phyloP scores from a whole-genome alignment of 2,888 invertebrate species.

The Hemistola chrysoprasaria region DNA sequence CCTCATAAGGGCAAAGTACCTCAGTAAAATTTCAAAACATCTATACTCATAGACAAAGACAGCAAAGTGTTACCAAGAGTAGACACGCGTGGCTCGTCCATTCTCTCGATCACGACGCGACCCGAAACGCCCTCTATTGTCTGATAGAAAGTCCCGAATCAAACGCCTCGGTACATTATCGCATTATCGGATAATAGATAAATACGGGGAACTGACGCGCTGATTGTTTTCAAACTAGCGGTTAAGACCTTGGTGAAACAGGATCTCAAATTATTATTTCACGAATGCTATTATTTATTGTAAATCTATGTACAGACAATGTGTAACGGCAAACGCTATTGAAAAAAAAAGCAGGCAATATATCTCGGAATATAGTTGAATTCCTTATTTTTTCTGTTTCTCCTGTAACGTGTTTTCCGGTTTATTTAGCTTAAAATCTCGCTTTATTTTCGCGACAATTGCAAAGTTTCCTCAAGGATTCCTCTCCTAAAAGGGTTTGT shows the following conservation, averaged over 20 bases:
- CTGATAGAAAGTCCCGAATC: constrained; percentile 22
- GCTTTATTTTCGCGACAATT: constrained; percentile 6
- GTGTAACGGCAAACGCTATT: too few relatives aligned
- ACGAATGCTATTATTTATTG: too few relatives aligned
- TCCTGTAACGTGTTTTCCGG: background rate
- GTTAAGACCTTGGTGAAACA: too few relatives aligned
- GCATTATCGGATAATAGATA: constrained; percentile 9
- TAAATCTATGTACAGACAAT: too few relatives aligned
- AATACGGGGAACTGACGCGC: background rate
- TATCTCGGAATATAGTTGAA: too few relatives aligned
- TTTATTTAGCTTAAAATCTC: background rate
- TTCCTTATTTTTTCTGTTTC: too few relatives aligned
- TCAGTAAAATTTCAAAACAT: too few relatives aligned
- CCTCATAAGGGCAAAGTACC: too few relatives aligned
- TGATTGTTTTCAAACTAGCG: background rate
- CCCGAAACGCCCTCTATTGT: constrained; percentile 25
- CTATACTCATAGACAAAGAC: too few relatives aligned
- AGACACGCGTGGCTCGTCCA: background rate
- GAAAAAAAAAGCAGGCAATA: too few relatives aligned
- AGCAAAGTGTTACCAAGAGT: too few relatives aligned
- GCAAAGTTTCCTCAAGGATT: constrained; percentile 3
- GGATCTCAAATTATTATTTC: too few relatives aligned
- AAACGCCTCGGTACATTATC: background rate
- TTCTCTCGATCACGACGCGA: constrained; percentile 19
- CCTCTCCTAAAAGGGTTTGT: constrained; percentile 15